phyloP scores from a whole-genome alignment of 2,888 invertebrate species.

The Chrysolina haemoptera region DNA sequence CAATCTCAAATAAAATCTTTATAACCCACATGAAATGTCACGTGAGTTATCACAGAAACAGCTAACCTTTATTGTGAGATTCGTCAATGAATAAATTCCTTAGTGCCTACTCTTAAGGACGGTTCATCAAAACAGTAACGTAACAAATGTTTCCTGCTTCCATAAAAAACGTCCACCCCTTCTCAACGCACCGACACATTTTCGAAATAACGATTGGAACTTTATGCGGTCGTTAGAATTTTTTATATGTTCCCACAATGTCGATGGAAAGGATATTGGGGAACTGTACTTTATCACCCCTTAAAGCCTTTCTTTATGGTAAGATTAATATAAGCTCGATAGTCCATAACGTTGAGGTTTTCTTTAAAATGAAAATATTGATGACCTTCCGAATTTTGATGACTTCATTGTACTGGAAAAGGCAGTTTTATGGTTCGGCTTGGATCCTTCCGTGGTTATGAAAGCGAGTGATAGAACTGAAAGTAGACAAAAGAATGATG shows the following conservation, averaged over 20 bases:
- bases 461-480: not conserved
- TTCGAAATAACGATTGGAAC: slow-evolving; percentile 35
- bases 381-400: slow-evolving; percentile 36
- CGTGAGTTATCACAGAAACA: no score
- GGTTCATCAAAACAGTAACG: not conserved
- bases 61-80: no score
- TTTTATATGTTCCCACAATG: slow-evolving; percentile 37
- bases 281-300: slow-evolving; percentile 39
- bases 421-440: slow-evolving; percentile 26
- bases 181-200: slow-evolving; percentile 8
- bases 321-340: slow-evolving; percentile 44
- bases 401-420: slow-evolving; percentile 35
- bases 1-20: no score
- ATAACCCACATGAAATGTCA: no score
- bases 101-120: not conserved
- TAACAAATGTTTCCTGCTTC: slow-evolving; percentile 15
- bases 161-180: slow-evolving; percentile 10
- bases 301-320: slow-evolving; percentile 43
- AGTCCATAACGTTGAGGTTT: slow-evolving; percentile 39
- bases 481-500: not conserved
- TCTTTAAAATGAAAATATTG: slow-evolving; percentile 44
- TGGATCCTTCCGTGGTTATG: not conserved
- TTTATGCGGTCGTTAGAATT: slow-evolving; percentile 41
- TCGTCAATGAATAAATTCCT: not conserved
- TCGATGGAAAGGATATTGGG: slow-evolving; percentile 43